phyloP scores from a whole-genome alignment of 2,113 vertebrate species.

The Chaetorhynchus papuensis region DNA sequence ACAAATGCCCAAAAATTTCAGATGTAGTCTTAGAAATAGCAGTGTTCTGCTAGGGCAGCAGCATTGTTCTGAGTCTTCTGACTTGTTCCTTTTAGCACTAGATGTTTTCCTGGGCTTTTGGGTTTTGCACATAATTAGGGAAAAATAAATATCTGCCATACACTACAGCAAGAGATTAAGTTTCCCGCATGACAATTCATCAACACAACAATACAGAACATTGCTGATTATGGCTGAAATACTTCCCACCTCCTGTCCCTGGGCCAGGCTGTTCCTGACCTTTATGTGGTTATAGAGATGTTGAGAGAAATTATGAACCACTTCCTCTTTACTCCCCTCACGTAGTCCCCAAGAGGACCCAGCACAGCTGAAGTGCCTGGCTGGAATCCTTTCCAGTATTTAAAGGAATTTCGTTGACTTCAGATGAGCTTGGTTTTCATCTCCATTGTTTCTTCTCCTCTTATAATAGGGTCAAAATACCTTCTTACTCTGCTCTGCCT shows the following conservation, averaged over 20 bases:
- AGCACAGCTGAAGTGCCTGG: background rate
- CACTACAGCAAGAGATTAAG: background rate
- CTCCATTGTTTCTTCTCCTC: background rate
- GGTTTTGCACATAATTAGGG: background rate
- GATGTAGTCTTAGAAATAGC: background rate
- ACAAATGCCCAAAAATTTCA: background rate
- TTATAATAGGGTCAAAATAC: background rate
- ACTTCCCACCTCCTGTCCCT: background rate
- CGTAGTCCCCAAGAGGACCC: background rate
- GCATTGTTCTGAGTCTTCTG: background rate
- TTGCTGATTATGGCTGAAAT: background rate
- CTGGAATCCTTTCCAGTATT: background rate
- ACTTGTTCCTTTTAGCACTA: background rate
- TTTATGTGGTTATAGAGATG: background rate
- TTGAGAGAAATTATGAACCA: background rate
- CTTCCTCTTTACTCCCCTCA: background rate
- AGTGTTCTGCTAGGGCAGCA: background rate
- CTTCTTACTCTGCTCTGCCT: background rate
- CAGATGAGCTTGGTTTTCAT: background rate
- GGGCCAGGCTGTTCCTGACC: background rate
- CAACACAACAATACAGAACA: background rate
- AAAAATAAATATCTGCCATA: background rate
- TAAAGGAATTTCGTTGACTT: background rate
- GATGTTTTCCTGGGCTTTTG: background rate
- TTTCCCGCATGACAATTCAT: background rate